Conservation (phyloP, 2,797 vertebrate species). For the Spheniscus humboldti region DNA sequence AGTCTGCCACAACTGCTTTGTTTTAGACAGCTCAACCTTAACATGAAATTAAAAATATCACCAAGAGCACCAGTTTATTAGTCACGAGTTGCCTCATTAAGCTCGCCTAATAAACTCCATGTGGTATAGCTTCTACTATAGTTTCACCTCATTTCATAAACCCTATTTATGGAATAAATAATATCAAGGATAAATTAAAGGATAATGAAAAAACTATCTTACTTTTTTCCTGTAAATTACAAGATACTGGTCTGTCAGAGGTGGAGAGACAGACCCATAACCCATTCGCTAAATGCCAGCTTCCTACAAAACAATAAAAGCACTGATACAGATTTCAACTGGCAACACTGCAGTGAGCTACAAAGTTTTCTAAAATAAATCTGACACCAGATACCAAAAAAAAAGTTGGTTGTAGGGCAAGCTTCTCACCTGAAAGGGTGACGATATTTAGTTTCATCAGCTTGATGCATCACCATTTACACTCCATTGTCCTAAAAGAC, state of each 20-base stretch:
- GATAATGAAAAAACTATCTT: background rate
- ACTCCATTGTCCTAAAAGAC: background rate
- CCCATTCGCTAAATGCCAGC: background rate
- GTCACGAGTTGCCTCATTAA: background rate
- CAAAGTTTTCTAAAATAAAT: background rate
- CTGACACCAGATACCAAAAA: background rate
- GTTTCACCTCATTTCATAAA: background rate
- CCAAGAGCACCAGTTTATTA: background rate
- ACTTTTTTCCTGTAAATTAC: background rate
- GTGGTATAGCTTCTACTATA: background rate
- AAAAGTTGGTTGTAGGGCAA: background rate
- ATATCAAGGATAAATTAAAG: background rate
- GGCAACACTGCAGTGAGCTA: background rate
- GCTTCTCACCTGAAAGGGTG: background rate
- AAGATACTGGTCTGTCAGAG: background rate
- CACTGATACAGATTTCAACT: background rate
- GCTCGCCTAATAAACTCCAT: background rate
- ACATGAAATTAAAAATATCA: background rate
- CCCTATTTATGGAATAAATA: background rate
- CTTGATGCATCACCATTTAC: background rate
- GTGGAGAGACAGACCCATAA: background rate
- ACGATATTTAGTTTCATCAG: background rate
- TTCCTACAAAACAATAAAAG: background rate
- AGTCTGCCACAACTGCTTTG: background rate
- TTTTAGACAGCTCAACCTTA: background rate